Evolutionary conservation across 2,113 vertebrate genomes (phyloP), one percentile per base, ranked within the genome.

Genomic region (Tiliqua scincoides): DNA sequence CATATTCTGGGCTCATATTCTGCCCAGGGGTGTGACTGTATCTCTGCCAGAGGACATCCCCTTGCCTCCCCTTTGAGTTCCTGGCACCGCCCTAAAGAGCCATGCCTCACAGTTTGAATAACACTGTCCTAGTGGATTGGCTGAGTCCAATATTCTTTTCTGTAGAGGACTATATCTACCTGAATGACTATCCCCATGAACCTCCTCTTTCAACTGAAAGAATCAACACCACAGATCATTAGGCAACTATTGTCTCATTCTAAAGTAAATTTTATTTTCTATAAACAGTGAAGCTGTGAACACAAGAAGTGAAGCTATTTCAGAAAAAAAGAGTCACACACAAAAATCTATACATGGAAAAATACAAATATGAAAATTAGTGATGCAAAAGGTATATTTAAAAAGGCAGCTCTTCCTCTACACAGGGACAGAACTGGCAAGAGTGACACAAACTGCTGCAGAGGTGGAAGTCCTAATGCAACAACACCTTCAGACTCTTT

Each of bases 251-350:
- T n/a, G 52, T 30, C n/a, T 74, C 40, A 54, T 35, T 63, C 15
- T 52, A 52, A 40, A 67, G 43, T 54, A 23, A 86, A 1, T 23
- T 86, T 86, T 86, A 86, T 81, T 86, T 80, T 71, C n/a, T 57
- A 63, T 32, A 40, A 68, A 9, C 37, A 62, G 35, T 43, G 9
- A 67, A 21, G 14, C 54, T 2, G 54, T 57, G 54, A 57, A 72
- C 30, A 43, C 35, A 23, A 81, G 62, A 2, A 11, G 59, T 40
- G 40, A 79, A 70, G 1, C 7, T 72, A 88, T 75, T 80, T 82
- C 62, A 48, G 23, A 68, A 86, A 9, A 83, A 4, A 2, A 5
- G 5, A 79, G 43, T 18, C n/a, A 65, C 8, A 40, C 2, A 3
- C 9, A 73, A 67, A 32, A 70, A 67, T 59, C 62, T 77, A 52